Conservation (phyloP, 2,113 vertebrate genomes). For the Microtus richardsoni region DNA sequence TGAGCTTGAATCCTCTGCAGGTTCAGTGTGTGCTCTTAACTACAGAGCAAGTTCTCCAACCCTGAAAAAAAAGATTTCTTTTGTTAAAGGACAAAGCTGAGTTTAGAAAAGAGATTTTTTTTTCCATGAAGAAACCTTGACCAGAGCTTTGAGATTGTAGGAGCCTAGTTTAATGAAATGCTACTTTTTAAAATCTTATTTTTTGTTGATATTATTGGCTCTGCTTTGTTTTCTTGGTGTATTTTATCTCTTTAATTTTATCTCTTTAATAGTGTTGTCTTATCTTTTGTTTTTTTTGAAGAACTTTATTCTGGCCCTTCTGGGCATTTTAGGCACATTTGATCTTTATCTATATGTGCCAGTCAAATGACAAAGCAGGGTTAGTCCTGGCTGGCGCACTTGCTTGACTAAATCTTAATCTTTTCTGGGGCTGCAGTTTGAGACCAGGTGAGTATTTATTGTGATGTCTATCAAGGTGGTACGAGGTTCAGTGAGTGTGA, state of each 20-base stretch:
- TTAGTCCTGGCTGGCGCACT: not conserved
- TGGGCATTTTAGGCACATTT: not conserved
- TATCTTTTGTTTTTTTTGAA: not conserved
- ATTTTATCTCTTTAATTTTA: not conserved
- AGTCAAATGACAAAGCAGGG: not conserved
- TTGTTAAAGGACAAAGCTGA: not conserved
- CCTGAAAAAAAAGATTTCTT: not conserved
- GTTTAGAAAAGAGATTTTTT: not conserved
- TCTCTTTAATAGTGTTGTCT: not conserved
- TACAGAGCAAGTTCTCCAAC: accelerated
- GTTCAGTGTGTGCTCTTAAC: not conserved
- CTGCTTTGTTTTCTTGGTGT: not conserved
- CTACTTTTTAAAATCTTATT: not conserved
- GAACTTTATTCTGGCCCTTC: not conserved
- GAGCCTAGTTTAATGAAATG: not conserved
- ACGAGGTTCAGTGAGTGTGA: not conserved
- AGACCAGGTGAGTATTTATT: not conserved
- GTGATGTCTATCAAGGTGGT: not conserved
- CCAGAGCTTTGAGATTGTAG: not conserved
- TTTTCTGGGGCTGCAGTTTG: not conserved
- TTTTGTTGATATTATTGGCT: not conserved
- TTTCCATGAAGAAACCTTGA: not conserved
- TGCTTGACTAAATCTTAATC: not conserved
- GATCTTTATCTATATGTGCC: not conserved
- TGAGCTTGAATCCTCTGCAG: too few relatives aligned